phyloP scores from a whole-genome alignment of 2,888 invertebrate species.

The Rhopalosiphum nymphaeae region DNA sequence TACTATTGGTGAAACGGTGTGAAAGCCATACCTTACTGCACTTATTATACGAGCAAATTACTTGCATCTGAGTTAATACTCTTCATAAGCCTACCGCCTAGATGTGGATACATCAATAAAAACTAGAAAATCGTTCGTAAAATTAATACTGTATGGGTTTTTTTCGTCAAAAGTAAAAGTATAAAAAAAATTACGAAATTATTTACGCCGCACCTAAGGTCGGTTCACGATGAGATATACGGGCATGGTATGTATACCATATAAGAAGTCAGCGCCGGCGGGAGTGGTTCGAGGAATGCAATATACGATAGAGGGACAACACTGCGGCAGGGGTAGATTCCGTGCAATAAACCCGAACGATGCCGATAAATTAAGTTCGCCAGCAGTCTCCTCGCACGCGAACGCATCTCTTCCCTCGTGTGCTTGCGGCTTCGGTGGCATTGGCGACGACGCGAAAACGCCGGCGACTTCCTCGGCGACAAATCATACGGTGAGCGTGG shows the following conservation, averaged over 20 bases:
- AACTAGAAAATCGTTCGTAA: neutral
- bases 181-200: slow-evolving; percentile 11
- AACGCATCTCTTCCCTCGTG: neutral
- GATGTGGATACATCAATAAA: neutral
- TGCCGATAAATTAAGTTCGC: slow-evolving; percentile 60
- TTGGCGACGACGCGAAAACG: slow-evolving; percentile 56
- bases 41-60: neutral
- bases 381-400: slow-evolving; percentile 33
- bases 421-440: neutral
- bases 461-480: slow-evolving; percentile 61
- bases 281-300: slow-evolving; percentile 34
- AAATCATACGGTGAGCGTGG: slow-evolving; percentile 47
- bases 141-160: neutral
- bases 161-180: neutral
- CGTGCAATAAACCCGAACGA: slow-evolving; percentile 63
- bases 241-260: neutral
- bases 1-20: neutral
- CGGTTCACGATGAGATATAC: neutral
- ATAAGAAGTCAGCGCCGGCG: neutral
- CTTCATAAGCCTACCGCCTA: neutral
- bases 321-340: neutral
- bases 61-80: neutral
- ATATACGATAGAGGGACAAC: slow-evolving; percentile 5
- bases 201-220: neutral
- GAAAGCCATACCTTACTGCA: neutral